Base-by-base conservation (phyloP, 2,113 vertebrate species). In the Scartelaos histophorus region DNA sequence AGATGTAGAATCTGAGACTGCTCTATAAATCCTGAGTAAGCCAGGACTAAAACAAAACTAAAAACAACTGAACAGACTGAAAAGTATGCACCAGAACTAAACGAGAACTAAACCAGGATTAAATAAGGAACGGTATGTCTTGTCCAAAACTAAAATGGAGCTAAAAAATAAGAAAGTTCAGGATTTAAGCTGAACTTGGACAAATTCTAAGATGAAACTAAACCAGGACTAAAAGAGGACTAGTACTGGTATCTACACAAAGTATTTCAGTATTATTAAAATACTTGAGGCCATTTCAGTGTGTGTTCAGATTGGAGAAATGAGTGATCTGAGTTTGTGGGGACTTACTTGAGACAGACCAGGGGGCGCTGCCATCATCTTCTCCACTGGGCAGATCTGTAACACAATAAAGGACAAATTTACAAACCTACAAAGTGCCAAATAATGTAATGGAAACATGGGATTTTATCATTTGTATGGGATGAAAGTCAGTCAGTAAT, bases 321-420 rank as follows among this genome's bases (percentile, higher is more conserved):
- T 62, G 70, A 73, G 68, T 74, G 65, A 81, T 83, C 72, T 73
- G 1, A 70, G 73, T 45, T 57, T 60, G 13, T 38, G 46, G 11
- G 60, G 35, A 25, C 85, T 92, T 90, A 94, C 94, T 90, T 86
- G 88, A 21, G 45, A 45, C 58, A 0, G 13, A 75, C 76, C 91
- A 92, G 0, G 91, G 82, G 1, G 93, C 83, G 83, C 94, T 94
- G 54, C 94, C 93, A 24, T 90, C 91, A 17, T 93, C 93, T 29
- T 93, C 93, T 79, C 94, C 93, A 66, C 93, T 93, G 70, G 90
- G 92, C 16, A 78, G 70, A 22, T 93, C 92, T 94, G 11, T 53
- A 82, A 70, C 51, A 58, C 22, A 75, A 56, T 67, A 70, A 1
- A 29, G 29, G 4, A 29, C 2, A 29, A 29, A 4, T 29, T 29